Evolutionary conservation across 1,140 invertebrate species (phyloP), one percentile per base, ranked within the genome.

Genomic region (Coelopa frigida): DNA sequence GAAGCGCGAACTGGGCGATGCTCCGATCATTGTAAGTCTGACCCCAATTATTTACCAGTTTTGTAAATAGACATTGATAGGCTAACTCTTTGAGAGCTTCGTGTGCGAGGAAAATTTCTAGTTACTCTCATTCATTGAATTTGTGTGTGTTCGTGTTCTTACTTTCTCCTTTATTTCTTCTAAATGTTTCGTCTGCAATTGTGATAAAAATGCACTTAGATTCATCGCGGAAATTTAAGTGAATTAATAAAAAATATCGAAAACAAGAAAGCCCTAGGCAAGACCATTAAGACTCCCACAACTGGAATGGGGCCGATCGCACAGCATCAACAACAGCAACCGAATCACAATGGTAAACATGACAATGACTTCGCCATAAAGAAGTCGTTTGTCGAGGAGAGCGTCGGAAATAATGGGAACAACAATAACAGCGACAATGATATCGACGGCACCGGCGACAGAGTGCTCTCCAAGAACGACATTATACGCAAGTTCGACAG

Each of bases 11-110:
- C 62, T 68, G 7, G 72, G 75, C 31, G 78, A 81, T 48, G 73
- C 78, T 50, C 72, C 76, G 1, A 77, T 81, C 36, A 75, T 73
- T 47, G 80, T 82, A 72, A 78, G 75, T 72, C 48, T 29, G 27
- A 14, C 35, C 15, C 35, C 18, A 29, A 29, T 29, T 29, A 29
- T 29, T 29, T n/a, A n/a, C n/a, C n/a, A n/a, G n/a, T n/a, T n/a
- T n/a, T n/a, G n/a, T n/a, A n/a, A n/a, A n/a, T n/a, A n/a, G n/a
- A n/a, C n/a, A n/a, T n/a, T n/a, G n/a, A n/a, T n/a, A n/a, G n/a
- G n/a, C n/a, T n/a, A n/a, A n/a, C n/a, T n/a, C n/a, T n/a, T n/a
- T n/a, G n/a, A n/a, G n/a, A n/a, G n/a, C n/a, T n/a, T n/a, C n/a
- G n/a, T n/a, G n/a, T n/a, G n/a, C n/a, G n/a, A n/a, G 15, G 15